phyloP scores from a whole-genome alignment of 2,797 vertebrate genomes.

The Phylloscopus collybita region DNA sequence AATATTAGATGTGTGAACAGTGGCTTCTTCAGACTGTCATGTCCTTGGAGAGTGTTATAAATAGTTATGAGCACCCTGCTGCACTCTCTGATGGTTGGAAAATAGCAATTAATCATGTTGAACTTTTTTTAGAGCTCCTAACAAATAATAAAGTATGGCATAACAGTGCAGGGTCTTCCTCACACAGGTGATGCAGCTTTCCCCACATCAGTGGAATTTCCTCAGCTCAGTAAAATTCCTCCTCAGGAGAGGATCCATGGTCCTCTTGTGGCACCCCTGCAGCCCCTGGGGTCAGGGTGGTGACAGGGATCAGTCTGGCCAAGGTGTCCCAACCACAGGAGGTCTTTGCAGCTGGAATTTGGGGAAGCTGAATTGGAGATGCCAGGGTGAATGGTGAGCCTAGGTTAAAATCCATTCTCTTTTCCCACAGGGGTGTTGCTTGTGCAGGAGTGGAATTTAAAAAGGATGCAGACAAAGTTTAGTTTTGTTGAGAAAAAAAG shows the following conservation, averaged over 20 bases:
- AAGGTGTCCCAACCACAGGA: neutral
- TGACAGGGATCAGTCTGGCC: neutral
- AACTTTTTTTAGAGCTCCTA: neutral
- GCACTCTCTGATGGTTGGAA: slow-evolving; percentile 31
- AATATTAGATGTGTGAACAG: neutral
- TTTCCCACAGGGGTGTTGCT: neutral
- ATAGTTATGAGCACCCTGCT: slow-evolving; percentile 5
- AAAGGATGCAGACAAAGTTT: neutral
- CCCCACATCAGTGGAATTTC: neutral
- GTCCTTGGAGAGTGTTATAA: slow-evolving; percentile 42
- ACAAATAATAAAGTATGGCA: neutral
- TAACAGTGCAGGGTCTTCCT: neutral
- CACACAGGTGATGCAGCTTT: neutral
- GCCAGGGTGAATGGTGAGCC: neutral
- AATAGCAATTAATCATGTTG: neutral
- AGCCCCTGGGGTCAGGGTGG: neutral
- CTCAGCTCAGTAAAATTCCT: neutral
- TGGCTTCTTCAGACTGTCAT: slow-evolving; percentile 1
- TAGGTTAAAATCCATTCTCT: neutral
- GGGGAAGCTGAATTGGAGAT: neutral
- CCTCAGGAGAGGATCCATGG: neutral
- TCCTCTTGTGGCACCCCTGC: neutral
- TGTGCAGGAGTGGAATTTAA: neutral
- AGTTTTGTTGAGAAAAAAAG: neutral
- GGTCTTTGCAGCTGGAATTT: neutral